phyloP scores from a whole-genome alignment of 2,797 vertebrate species.

The Lepus townsendii region DNA sequence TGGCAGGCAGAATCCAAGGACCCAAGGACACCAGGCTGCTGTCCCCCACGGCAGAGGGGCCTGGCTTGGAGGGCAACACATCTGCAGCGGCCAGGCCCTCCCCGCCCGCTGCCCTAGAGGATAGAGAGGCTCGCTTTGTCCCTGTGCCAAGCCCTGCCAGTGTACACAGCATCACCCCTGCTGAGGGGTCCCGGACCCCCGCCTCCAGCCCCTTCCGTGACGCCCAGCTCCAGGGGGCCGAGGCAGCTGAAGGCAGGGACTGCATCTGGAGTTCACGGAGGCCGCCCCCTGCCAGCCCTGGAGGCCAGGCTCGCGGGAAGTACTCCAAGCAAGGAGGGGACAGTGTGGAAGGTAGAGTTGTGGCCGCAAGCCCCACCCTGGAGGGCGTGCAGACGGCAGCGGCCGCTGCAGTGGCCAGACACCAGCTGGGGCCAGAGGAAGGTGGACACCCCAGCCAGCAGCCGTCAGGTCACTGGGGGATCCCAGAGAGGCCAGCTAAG shows the following conservation, averaged over 20 bases:
- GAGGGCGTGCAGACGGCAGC: fast-evolving
- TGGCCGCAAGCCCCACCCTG: background rate
- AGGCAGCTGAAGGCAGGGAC: slow-evolving; percentile 84
- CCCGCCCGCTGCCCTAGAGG: fast-evolving
- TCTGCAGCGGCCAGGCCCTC: background rate
- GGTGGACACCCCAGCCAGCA: slow-evolving; percentile 56
- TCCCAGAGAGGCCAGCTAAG: fast-evolving
- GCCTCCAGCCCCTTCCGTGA: slow-evolving; percentile 84
- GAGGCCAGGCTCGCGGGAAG: slow-evolving; percentile 3
- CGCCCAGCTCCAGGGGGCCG: slow-evolving; percentile 85
- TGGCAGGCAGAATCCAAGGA: background rate
- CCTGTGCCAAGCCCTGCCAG: slow-evolving; percentile 71
- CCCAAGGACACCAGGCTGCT: fast-evolving
- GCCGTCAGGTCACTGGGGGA: slow-evolving; percentile 77
- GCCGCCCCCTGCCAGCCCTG: slow-evolving; percentile 67
- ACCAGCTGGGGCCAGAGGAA: background rate
- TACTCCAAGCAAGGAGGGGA: slow-evolving; percentile 52
- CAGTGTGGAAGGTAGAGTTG: background rate
- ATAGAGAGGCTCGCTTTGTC: slow-evolving; percentile 13
- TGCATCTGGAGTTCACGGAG: slow-evolving; percentile 82
- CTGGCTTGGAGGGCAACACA: fast-evolving
- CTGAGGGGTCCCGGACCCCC: slow-evolving; percentile 76
- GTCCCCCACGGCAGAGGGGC: background rate
- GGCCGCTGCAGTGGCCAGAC: background rate
- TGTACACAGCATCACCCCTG: background rate